A percentile compares a stretch with the other conserved stretches of the same genome.
phyloP scores from a whole-genome alignment of 2,888 invertebrate genomes.

The Lasioglossum villosulum region DNA sequence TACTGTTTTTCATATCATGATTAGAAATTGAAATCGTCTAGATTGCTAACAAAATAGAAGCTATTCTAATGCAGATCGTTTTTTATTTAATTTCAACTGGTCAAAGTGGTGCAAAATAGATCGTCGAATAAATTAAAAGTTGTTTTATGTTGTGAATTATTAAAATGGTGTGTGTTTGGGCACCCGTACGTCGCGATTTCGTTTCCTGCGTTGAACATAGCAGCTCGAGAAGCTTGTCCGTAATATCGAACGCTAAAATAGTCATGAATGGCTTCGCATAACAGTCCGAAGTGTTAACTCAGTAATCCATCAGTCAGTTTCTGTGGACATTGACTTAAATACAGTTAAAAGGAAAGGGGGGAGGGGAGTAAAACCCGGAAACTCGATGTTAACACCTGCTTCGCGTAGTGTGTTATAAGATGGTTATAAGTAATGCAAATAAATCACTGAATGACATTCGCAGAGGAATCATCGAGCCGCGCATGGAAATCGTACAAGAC shows the following conservation, averaged over 20 bases:
- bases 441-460: conserved; percentile 83
- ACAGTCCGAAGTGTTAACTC: conserved; percentile 31
- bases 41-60: background rate
- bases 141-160: background rate
- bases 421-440: conserved; percentile 61
- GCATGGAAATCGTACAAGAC: conserved; percentile 87
- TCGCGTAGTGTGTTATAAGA: conserved; percentile 40
- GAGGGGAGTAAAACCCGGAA: background rate
- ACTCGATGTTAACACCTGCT: conserved; percentile 33
- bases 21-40: background rate
- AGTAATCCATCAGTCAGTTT: conserved; percentile 21
- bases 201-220: background rate
- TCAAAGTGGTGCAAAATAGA: background rate
- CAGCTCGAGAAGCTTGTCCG: conserved; percentile 16
- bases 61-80: too few relatives aligned
- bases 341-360: conserved; percentile 18
- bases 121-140: background rate
- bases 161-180: background rate
- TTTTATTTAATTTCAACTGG: too few relatives aligned
- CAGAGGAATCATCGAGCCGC: conserved; percentile 86
- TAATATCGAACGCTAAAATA: conserved; percentile 48
- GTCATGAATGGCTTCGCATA: conserved; percentile 43
- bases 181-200: background rate
- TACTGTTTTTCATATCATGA: too few relatives aligned
- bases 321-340: background rate